Evolutionary conservation across 2,797 vertebrate genomes (phyloP).

Genomic region (Esox masquinongy): DNA sequence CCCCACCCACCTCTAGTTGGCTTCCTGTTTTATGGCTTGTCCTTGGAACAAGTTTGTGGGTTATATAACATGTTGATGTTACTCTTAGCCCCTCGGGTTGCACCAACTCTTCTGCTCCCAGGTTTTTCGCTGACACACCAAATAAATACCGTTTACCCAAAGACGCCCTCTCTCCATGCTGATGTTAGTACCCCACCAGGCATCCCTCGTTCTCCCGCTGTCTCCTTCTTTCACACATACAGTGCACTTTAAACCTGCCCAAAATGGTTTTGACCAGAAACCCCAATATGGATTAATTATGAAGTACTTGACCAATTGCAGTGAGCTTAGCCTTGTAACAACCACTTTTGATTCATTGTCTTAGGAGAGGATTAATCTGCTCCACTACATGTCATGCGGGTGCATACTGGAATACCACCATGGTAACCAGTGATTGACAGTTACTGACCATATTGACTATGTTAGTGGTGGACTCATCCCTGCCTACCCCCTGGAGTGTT

Average conservation of each 20-base stretch:
- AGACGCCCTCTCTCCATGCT: neutral
- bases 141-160: slow-evolving; percentile 4
- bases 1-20: slow-evolving; percentile 9
- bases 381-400: too few relatives aligned
- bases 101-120: neutral
- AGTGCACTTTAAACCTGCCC: neutral
- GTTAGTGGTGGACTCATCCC: too few relatives aligned
- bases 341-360: too few relatives aligned
- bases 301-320: neutral
- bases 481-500: too few relatives aligned
- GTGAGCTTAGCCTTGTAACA: neutral
- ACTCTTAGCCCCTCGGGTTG: neutral
- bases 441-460: too few relatives aligned
- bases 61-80: slow-evolving; percentile 31
- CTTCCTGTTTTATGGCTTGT: slow-evolving; percentile 21
- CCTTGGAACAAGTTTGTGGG: neutral
- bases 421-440: neutral
- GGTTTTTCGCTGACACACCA: neutral
- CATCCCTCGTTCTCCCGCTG: neutral
- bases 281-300: neutral
- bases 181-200: neutral
- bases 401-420: neutral
- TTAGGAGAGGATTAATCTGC: too few relatives aligned
- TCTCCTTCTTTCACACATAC: neutral
- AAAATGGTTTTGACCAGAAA: neutral